Percentiles rank a stretch among this genome's conserved stretches.
phyloP scores from a whole-genome alignment of 2,113 vertebrate species.

The Sylvia atricapilla region DNA sequence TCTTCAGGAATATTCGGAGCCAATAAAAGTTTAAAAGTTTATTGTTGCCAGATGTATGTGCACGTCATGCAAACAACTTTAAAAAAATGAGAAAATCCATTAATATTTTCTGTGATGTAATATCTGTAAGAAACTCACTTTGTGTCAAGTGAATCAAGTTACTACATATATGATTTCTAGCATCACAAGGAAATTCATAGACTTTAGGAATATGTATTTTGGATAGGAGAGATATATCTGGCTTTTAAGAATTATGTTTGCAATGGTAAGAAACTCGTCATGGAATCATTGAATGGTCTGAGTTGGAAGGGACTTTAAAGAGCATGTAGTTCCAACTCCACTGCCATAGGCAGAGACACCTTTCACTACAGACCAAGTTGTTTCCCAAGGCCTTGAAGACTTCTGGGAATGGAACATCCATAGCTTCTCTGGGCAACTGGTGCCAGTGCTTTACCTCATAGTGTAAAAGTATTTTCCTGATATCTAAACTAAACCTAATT shows the following conservation, averaged over 20 bases:
- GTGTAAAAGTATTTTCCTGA: not conserved
- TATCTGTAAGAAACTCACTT: not conserved
- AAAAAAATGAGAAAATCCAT: not conserved
- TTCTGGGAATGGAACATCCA: not conserved
- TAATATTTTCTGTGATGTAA: not conserved
- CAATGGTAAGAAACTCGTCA: not conserved
- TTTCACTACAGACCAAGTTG: not conserved
- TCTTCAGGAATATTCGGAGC: not conserved
- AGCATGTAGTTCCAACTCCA: not conserved
- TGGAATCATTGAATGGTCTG: not conserved
- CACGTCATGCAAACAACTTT: not conserved
- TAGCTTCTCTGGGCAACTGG: not conserved
- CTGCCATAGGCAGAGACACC: not conserved
- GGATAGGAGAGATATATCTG: not conserved
- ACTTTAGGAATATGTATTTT: not conserved
- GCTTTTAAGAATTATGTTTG: not conserved
- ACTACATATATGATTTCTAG: not conserved
- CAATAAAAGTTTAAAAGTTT: not conserved
- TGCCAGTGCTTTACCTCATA: not conserved
- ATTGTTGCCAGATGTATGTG: not conserved
- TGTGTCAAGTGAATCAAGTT: not conserved
- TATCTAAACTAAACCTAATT: not conserved
- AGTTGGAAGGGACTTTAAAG: not conserved
- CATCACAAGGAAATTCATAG: not conserved
- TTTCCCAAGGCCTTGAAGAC: not conserved